Conservation (phyloP, 2,888 invertebrate genomes). For the Synergus laeviventris region DNA sequence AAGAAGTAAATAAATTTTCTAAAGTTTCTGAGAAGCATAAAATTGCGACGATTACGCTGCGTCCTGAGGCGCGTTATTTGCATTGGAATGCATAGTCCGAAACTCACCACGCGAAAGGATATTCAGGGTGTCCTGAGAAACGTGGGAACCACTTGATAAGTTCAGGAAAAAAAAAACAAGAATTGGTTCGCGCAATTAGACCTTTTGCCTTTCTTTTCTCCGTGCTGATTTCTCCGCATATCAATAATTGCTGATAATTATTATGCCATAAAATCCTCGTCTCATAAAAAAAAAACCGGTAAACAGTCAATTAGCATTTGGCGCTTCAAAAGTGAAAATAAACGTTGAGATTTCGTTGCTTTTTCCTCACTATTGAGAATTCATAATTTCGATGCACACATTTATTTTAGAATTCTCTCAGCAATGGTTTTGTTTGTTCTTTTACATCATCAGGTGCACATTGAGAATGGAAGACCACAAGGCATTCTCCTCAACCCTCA, state of each 20-base stretch:
- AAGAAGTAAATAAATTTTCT: constrained; percentile 54
- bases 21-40: constrained; percentile 73
- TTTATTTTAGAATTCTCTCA: background rate
- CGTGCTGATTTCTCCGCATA: background rate
- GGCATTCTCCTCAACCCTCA: constrained; percentile 4
- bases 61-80: constrained; percentile 71
- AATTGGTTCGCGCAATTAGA: background rate
- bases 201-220: background rate
- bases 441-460: background rate
- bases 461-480: background rate
- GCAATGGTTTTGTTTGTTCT: background rate
- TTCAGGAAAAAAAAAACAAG: background rate
- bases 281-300: background rate
- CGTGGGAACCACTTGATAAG: constrained; percentile 61
- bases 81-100: constrained; percentile 73
- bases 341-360: no score
- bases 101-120: constrained; percentile 67
- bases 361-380: no score
- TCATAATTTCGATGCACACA: background rate
- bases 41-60: constrained; percentile 73
- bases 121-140: constrained; percentile 67
- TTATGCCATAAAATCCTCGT: background rate
- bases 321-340: background rate
- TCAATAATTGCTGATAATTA: background rate
- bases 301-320: background rate